Percentiles rank a stretch among this genome's conserved stretches.
Conservation (phyloP, 2,888 invertebrate genomes). For the Laspeyria flexula region DNA sequence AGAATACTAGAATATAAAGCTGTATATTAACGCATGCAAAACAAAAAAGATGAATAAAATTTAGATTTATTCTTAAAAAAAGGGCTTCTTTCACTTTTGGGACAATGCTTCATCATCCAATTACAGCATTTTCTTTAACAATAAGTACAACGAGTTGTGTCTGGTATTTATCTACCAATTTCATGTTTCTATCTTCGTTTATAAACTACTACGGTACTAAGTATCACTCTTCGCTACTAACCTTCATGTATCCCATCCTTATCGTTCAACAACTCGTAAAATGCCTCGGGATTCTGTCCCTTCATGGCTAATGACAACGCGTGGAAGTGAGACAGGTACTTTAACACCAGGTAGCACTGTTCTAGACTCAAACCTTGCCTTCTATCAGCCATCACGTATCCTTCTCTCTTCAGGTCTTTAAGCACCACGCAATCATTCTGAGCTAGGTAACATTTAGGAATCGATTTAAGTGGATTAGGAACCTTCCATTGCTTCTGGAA, state of each 20-base stretch:
- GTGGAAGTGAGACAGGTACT: slow-evolving; percentile 88
- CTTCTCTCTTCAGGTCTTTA: slow-evolving; percentile 87
- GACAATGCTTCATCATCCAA: too few species aligned
- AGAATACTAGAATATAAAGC: slow-evolving; percentile 77
- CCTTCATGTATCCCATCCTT: slow-evolving; percentile 82
- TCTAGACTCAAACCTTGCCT: slow-evolving; percentile 86
- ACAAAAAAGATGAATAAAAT: too few species aligned
- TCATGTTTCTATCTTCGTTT: too few species aligned
- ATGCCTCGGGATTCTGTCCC: slow-evolving; percentile 83
- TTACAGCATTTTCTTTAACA: too few species aligned
- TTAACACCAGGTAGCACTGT: slow-evolving; percentile 86
- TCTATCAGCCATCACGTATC: slow-evolving; percentile 88
- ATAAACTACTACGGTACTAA: too few species aligned
- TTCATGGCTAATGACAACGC: slow-evolving; percentile 88
- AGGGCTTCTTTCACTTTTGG: too few species aligned
- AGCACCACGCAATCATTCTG: slow-evolving; percentile 84
- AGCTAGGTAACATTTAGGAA: slow-evolving; percentile 87
- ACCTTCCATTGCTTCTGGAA: slow-evolving; percentile 83
- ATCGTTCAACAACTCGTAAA: slow-evolving; percentile 79
- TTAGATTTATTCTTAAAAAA: too few species aligned
- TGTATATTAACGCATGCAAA: background rate
- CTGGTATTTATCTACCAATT: too few species aligned
- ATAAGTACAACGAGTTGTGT: too few species aligned
- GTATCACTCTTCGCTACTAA: slow-evolving; percentile 27
- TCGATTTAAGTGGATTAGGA: slow-evolving; percentile 79